Evolutionary conservation across 2,888 invertebrate genomes (phyloP), one percentile per base, ranked within the genome.

Genomic region (Harmothoe impar): DNA sequence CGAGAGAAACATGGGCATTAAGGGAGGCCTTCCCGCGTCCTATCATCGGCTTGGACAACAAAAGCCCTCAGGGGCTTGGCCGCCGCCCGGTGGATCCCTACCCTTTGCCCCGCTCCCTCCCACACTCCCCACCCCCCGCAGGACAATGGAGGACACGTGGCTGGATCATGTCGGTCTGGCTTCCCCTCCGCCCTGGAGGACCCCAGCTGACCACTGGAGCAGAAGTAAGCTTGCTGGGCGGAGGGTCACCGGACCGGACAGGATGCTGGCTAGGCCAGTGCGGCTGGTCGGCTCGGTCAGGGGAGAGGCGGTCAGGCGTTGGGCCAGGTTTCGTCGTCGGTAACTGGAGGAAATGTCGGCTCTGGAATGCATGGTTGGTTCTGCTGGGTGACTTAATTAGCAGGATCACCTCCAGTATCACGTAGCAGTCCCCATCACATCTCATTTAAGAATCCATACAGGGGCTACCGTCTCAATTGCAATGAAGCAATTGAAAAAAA

Each of bases 61-160:
- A 77, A 77, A 25, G 77, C 29, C 77, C 17, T 5, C 62, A 62
- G 62, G 62, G 62, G 62, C 23, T 62, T n/a, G 62, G 62, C 62
- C n/a, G n/a, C 23, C 62, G 62, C 23, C 62, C 62, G 62, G 3
- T n/a, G 62, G 23, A 62, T 62, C 62, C 62, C 62, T n/a, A n/a
- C 62, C 62, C 62, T n/a, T n/a, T n/a, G 23, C 62, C 62, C 20
- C 62, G 23, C 62, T 20, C 7, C n/a, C 62, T 62, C 62, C 23
- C 23, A 20, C 62, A 5, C 62, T n/a, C 0, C 20, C 62, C 62
- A 3, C 7, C 20, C 3, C 62, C 62, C 62, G 20, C 62, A 62
- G 31, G 86, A 86, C 86, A 86, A 86, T 86, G 31, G 86, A 0
- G 33, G 86, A 86, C 86, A 86, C 86, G 86, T 86, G 86, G 86